Evolutionary conservation across 2,113 vertebrate genomes (phyloP), one percentile per base, ranked within the genome.

Genomic region (Callopanchax toddi): DNA sequence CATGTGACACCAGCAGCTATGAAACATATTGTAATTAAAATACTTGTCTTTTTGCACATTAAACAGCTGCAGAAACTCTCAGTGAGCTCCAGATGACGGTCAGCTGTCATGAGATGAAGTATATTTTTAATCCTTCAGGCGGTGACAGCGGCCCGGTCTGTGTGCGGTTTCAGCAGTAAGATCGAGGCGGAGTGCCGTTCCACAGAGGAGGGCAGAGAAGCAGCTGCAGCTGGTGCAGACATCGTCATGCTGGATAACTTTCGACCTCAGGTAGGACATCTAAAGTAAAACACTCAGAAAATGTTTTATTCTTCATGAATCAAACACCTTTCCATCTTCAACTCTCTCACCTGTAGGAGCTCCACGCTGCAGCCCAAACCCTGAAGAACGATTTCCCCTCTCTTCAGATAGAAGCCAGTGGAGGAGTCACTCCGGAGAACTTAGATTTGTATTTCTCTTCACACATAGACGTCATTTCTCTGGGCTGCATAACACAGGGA

Each of bases 191-290:
- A 96, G 79, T 95, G 92, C n/a, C 1, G 91, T 11, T 89, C 85
- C 6, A 64, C 82, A 21, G 85, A 75, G 15, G 93, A 95, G 62
- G 91, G 87, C 1, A 2, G 84, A 18, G 88, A 89, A 67, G 94
- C 94, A 0, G 91, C 92, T 0, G 5, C 6, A 23, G 92, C 91
- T 0, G 94, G 94, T 3, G 92, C 92, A 0, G 92, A 96, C 56
- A 89, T 95, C 0, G 53, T 95, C 12, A 89, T 96, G 92, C 81
- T 95, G 76, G 95, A 96, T 79, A 95, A 96, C 82, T 89, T 95
- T 50, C 55, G 63, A 34, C 88, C 93, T 4, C 87, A 92, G 93
- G 94, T 95, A 44, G 12, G 22, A 2, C 18, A 51, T 23, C 5
- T 54, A 43, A 60, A 13, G 15, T 21, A 18, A 12, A 1, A 2